These are phyloP conservation scores for Clarias laeviceps DNA, from an alignment of 2,797 vertebrate species.

Conservation along the genomic window DNA sequence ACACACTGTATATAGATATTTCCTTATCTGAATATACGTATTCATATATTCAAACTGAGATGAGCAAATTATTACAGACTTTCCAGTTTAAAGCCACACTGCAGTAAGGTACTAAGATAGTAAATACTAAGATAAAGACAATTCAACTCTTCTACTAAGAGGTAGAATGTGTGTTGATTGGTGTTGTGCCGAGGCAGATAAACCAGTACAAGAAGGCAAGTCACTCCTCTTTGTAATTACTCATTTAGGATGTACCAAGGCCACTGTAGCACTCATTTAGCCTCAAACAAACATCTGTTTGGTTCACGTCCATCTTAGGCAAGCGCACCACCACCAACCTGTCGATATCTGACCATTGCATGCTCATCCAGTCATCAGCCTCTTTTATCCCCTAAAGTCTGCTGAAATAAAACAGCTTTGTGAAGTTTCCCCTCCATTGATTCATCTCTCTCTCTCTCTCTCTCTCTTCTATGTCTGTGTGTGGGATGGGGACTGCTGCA, in stretches of 20 bases:
- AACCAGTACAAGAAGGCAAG: conserved; percentile 16
- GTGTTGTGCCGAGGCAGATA: conserved; percentile 12
- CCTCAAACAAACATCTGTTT: conserved; percentile 45
- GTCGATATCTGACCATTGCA: conserved; percentile 48
- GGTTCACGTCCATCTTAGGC: conserved; percentile 17
- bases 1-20: not conserved
- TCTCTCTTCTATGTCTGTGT: not conserved
- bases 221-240: conserved; percentile 11
- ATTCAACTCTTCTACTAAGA: too few relatives aligned
- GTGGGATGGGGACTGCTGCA: conserved; percentile 11
- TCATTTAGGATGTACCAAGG: conserved; percentile 17
- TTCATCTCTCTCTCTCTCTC: conserved; percentile 12
- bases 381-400: conserved; percentile 39
- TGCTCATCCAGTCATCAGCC: conserved; percentile 36
- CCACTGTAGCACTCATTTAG: conserved; percentile 37
- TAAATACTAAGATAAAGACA: too few relatives aligned
- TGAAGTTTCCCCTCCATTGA: conserved; percentile 25
- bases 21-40: not conserved
- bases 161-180: not conserved
- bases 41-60: not conserved
- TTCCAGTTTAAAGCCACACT: not conserved
- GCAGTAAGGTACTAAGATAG: conserved; percentile 4
- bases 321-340: conserved; percentile 11
- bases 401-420: conserved; percentile 37
- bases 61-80: not conserved